These are phyloP conservation scores for Margaritifera margaritifera DNA, from an alignment of 2,888 invertebrate genomes.

Conservation along the genomic window DNA sequence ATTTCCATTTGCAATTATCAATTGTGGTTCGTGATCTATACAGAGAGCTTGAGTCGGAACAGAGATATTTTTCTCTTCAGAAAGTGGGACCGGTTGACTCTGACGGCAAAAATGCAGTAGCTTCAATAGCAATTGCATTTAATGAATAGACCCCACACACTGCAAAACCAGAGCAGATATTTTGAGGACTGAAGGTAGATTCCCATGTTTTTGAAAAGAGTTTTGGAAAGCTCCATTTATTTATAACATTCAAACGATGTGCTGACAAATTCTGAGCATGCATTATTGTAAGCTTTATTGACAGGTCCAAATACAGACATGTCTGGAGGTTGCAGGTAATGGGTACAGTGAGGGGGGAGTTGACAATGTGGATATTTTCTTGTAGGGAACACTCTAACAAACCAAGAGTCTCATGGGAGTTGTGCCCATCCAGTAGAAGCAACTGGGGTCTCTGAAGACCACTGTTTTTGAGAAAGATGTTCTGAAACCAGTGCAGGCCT, in stretches of 20 bases:
- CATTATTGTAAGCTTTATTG: conserved; percentile 28
- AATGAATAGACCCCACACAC: conserved; percentile 27
- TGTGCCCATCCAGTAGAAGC: conserved; percentile 42
- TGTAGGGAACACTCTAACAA: conserved; percentile 37
- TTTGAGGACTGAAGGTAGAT: conserved; percentile 16
- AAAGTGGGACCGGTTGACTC: conserved; percentile 10
- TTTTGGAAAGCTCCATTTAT: conserved; percentile 25
- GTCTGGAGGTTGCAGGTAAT: conserved; percentile 31
- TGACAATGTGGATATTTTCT: too few relatives aligned
- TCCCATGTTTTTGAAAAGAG: conserved; percentile 23
- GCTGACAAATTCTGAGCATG: conserved; percentile 25
- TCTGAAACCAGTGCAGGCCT: conserved; percentile 40
- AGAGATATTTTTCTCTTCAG: too few relatives aligned
- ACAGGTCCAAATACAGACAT: conserved; percentile 31
- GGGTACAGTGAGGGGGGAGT: conserved; percentile 33
- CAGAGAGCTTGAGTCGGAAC: too few relatives aligned
- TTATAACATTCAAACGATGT: conserved; percentile 16
- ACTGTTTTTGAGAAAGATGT: conserved; percentile 39
- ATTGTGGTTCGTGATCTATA: too few relatives aligned
- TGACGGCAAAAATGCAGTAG: conserved; percentile 17
- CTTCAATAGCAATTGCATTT: conserved; percentile 12
- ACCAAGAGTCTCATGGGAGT: conserved; percentile 38
- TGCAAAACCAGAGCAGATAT: conserved; percentile 26
- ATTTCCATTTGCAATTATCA: too few relatives aligned
- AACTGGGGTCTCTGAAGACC: conserved; percentile 45